phyloP scores from a whole-genome alignment of 2,113 vertebrate species.

The Xyliphius kryptos region DNA sequence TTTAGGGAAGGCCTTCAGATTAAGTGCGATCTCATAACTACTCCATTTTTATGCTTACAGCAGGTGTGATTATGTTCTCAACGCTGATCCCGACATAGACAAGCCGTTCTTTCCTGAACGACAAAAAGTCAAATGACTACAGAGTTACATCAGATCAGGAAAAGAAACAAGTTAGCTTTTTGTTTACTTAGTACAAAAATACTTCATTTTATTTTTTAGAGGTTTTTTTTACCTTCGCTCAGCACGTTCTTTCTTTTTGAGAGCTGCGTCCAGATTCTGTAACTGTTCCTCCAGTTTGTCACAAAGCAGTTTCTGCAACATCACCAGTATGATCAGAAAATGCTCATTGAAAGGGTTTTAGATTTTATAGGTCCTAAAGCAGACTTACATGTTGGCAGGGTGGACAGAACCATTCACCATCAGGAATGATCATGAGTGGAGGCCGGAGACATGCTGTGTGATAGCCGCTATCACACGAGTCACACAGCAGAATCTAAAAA shows the following conservation, averaged over 20 bases:
- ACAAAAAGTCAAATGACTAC: neutral
- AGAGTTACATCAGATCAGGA: neutral
- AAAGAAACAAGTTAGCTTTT: too few species aligned
- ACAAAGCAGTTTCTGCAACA: slow-evolving; percentile 84
- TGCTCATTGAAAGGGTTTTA: neutral
- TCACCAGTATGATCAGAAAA: neutral
- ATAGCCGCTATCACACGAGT: slow-evolving; percentile 93
- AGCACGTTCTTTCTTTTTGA: slow-evolving; percentile 94
- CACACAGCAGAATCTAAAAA: slow-evolving; percentile 84
- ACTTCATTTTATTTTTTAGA: neutral
- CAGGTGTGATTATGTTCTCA: slow-evolving; percentile 93
- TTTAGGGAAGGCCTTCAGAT: neutral
- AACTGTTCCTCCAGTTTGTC: slow-evolving; percentile 91
- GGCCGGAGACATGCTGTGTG: slow-evolving; percentile 95
- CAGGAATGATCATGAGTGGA: slow-evolving; percentile 94
- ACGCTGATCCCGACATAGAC: slow-evolving; percentile 96
- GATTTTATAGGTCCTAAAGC: neutral
- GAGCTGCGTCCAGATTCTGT: slow-evolving; percentile 80
- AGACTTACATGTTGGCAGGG: slow-evolving; percentile 91
- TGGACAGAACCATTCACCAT: slow-evolving; percentile 96
- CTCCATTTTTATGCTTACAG: slow-evolving; percentile 67
- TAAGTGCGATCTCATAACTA: too few species aligned
- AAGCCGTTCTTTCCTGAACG: slow-evolving; percentile 84
- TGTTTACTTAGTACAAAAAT: neutral
- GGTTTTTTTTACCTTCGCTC: slow-evolving; percentile 77